Base-by-base conservation (phyloP, 2,888 invertebrate genomes). In the Athripsodes cinereus region DNA sequence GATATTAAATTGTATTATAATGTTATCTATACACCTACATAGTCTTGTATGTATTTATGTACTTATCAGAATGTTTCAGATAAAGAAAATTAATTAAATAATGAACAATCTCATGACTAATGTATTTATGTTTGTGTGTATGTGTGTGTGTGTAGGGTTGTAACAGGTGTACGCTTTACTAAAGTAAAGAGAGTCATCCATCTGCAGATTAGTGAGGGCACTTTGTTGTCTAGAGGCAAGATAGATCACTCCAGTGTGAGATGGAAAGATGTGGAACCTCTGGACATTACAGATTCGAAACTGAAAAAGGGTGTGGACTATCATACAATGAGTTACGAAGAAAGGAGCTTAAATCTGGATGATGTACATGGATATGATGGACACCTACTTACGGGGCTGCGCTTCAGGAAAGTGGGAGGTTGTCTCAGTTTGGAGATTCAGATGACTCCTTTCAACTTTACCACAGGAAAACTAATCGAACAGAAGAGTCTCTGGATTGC, bases 401-500 rank as follows among this genome's bases (percentile, higher is more conserved):
- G 87, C 64, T 90, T 92, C 72, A 81, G 89, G 53, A 78, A 85
- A 66, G 77, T 94, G 21, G 93, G 94, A 2, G 80, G 87, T 0
- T 92, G 92, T 70, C 70, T 94, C 53, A 93, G 93, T 75, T 82
- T 93, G 63, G 92, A 93, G 75, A 88, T 92, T 53, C 81, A 81
- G 59, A 79, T 85, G 0, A 89, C 88, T 1, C 88, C 88, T 19
- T 90, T 91, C 69, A 86, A 91, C 72, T 92, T 88, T 69, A 83
- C 84, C 2, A 85, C 83, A 1, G 93, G 92, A 0, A 74, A 80
- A 66, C 74, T 94, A 18, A 69, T 79, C 11, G 74, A 79, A 26
- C 71, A 71, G 5, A 82, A 81, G 65, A 89, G 87, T 68, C 78
- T 82, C 52, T 94, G 93, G 93, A 81, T 87, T 63, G 87, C 90